A percentile compares a stretch with the other conserved stretches of the same genome.
These are phyloP conservation scores for Camponotus floridanus DNA, from an alignment of 1,140 invertebrate genomes.

Conservation along the genomic window DNA sequence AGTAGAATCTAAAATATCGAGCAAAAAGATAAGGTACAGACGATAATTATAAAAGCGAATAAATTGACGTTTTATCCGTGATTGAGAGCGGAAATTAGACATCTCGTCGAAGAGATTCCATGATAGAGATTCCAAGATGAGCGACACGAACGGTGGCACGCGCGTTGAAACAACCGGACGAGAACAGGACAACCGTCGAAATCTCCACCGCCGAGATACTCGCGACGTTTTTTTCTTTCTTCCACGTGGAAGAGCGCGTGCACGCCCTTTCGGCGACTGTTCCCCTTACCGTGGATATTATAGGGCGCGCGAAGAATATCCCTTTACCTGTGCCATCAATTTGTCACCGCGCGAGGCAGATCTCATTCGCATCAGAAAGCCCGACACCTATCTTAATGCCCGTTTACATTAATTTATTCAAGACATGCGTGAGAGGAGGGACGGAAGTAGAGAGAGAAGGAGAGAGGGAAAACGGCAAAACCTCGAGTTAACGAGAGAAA, in stretches of 20 bases:
- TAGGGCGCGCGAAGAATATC: conserved; percentile 68
- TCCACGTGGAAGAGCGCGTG: conserved; percentile 16
- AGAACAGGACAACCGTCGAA: conserved; percentile 22
- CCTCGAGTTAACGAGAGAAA: conserved; percentile 21
- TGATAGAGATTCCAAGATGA: background rate
- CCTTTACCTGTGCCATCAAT: conserved; percentile 78
- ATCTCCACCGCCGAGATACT: conserved; percentile 26
- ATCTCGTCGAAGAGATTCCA: conserved; percentile 19
- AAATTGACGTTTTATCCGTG: background rate
- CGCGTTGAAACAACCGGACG: background rate
- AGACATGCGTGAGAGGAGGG: conserved; percentile 60
- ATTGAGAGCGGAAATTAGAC: background rate
- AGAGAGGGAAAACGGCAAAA: background rate
- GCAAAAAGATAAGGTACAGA: background rate
- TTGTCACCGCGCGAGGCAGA: conserved; percentile 76
- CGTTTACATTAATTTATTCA: conserved; percentile 80
- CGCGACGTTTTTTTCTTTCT: background rate
- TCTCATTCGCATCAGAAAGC: conserved; percentile 79
- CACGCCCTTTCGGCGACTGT: conserved; percentile 56
- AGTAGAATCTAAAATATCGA: background rate
- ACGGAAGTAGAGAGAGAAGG: background rate
- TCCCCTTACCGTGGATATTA: conserved; percentile 1
- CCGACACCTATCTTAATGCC: conserved; percentile 76
- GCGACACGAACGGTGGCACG: conserved; percentile 22
- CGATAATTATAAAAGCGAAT: conserved; percentile 6